Evolutionary conservation across 1,140 invertebrate species (phyloP).

Genomic region (Homalodisca vitripennis): DNA sequence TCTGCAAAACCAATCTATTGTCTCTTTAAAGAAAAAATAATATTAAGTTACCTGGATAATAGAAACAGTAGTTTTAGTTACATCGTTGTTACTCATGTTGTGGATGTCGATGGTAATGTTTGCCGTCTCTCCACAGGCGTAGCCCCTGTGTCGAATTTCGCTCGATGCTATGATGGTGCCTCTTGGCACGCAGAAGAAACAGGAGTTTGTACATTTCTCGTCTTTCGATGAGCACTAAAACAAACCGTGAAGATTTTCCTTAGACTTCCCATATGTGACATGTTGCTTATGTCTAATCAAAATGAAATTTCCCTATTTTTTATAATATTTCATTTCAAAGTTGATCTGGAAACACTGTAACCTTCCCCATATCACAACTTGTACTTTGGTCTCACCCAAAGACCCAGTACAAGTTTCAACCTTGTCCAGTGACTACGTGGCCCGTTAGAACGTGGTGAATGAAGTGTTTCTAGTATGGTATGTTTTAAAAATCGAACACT

Average conservation of each 20-base stretch:
- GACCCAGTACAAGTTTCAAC: too few species aligned
- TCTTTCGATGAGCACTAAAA: constrained; percentile 38
- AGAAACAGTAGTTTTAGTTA: constrained; percentile 39
- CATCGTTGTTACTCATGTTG: constrained; percentile 45
- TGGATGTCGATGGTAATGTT: constrained; percentile 43
- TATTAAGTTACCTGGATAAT: constrained; percentile 44
- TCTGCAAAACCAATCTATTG: background rate
- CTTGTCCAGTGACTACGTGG: too few species aligned
- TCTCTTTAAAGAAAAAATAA: background rate
- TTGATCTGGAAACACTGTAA: background rate
- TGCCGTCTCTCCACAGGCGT: constrained; percentile 46
- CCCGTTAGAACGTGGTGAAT: too few species aligned
- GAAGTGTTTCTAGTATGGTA: too few species aligned
- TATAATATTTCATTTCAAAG: background rate
- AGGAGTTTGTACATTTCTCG: constrained; percentile 43
- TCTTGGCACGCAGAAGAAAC: constrained; percentile 46
- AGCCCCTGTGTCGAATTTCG: constrained; percentile 43
- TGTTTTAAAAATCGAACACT: too few species aligned
- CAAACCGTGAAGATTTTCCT: too few species aligned
- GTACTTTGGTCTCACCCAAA: too few species aligned
- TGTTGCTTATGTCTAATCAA: too few species aligned
- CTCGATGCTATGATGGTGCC: constrained; percentile 45
- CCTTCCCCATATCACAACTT: background rate
- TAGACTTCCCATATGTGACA: too few species aligned
- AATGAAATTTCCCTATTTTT: background rate